phyloP scores from a whole-genome alignment of 2,888 invertebrate species.

The Lordiphosa andalusiaca region DNA sequence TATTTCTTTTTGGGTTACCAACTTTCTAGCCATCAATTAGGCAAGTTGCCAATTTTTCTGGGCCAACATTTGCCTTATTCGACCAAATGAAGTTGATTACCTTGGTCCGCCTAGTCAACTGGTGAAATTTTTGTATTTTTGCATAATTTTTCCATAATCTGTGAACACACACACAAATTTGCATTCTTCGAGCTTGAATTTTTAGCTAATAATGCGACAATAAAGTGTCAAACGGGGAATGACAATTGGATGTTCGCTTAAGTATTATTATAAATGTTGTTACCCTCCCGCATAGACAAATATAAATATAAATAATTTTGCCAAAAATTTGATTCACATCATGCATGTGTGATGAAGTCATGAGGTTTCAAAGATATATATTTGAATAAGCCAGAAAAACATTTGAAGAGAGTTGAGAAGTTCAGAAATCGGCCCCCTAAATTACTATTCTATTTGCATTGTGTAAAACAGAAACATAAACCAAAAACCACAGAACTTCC shows the following conservation, averaged over 20 bases:
- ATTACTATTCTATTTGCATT: too few relatives aligned
- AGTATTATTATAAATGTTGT: slow-evolving; percentile 45
- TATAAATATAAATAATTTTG: slow-evolving; percentile 10
- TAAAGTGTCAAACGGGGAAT: slow-evolving; percentile 33
- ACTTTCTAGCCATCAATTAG: slow-evolving; percentile 49
- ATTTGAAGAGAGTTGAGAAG: too few relatives aligned
- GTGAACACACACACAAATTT: slow-evolving; percentile 40
- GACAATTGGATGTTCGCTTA: slow-evolving; percentile 23
- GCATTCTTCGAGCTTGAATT: slow-evolving; percentile 36
- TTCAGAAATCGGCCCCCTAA: too few relatives aligned
- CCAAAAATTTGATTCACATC: slow-evolving; percentile 10
- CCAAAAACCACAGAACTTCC: too few relatives aligned
- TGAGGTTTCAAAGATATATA: too few relatives aligned
- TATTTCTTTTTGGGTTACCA: slow-evolving; percentile 23
- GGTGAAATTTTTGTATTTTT: slow-evolving; percentile 59
- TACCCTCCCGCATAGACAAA: slow-evolving; percentile 37
- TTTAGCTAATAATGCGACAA: slow-evolving; percentile 28
- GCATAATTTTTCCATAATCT: slow-evolving; percentile 60
- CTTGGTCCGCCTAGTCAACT: slow-evolving; percentile 57
- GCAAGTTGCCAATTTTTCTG: slow-evolving; percentile 36
- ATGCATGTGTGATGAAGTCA: too few relatives aligned
- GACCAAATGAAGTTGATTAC: slow-evolving; percentile 45
- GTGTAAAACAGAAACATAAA: too few relatives aligned
- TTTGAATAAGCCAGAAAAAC: too few relatives aligned
- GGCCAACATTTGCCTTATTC: slow-evolving; percentile 55